These are phyloP conservation scores for Cephus sareptanus DNA, from an alignment of 2,888 invertebrate genomes.

Conservation along the genomic window DNA sequence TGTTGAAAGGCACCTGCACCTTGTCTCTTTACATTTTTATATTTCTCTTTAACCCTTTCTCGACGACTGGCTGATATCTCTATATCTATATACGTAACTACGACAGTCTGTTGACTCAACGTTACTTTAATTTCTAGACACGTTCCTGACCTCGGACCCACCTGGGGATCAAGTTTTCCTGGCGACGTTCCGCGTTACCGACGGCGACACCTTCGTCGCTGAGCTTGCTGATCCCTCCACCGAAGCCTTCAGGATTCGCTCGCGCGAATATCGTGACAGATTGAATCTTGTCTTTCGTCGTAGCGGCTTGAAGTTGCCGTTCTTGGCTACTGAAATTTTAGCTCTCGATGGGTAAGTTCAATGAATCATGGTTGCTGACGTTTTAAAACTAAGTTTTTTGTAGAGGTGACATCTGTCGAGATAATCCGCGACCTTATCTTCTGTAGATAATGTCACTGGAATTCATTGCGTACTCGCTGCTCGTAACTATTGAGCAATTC, in stretches of 20 bases:
- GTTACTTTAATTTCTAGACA: slow-evolving; percentile 71
- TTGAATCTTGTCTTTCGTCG: slow-evolving; percentile 80
- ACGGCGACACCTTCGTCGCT: slow-evolving; percentile 77
- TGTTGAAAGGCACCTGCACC: slow-evolving; percentile 28
- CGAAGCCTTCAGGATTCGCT: slow-evolving; percentile 77
- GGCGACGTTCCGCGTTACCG: slow-evolving; percentile 80
- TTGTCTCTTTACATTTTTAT: neutral
- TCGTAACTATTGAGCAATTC: neutral
- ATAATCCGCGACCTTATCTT: neutral
- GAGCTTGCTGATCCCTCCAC: slow-evolving; percentile 77
- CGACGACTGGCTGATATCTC: neutral
- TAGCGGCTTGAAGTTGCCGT: slow-evolving; percentile 80
- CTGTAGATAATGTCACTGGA: neutral
- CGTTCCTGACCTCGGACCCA: slow-evolving; percentile 78
- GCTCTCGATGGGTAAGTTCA: slow-evolving; percentile 83
- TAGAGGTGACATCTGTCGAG: neutral
- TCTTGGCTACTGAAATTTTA: slow-evolving; percentile 82
- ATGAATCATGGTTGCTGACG: neutral
- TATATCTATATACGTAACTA: neutral
- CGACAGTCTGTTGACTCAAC: slow-evolving; percentile 13
- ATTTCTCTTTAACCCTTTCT: neutral
- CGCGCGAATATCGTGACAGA: slow-evolving; percentile 80
- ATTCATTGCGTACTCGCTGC: neutral
- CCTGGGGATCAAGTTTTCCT: slow-evolving; percentile 85
- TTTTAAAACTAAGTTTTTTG: neutral